phyloP scores from a whole-genome alignment of 1,140 invertebrate genomes.

The Vanessa tameamea region DNA sequence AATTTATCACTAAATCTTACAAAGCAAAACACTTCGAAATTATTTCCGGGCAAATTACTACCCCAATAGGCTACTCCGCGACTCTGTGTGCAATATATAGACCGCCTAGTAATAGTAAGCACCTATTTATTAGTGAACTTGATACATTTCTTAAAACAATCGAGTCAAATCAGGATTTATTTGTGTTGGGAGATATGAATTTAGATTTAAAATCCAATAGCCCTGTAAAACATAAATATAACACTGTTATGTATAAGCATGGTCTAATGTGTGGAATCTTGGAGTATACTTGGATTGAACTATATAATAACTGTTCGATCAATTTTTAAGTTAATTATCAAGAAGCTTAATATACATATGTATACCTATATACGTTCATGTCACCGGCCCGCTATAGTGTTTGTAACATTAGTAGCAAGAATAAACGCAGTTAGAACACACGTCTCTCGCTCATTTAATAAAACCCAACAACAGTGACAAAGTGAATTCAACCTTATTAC shows the following conservation, averaged over 20 bases:
- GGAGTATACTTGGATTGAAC: not conserved
- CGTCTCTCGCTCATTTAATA: not conserved
- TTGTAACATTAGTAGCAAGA: not conserved
- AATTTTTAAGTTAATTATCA: too few species aligned
- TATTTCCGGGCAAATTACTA: not conserved
- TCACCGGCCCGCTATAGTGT: slow-evolving; percentile 1
- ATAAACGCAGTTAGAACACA: not conserved
- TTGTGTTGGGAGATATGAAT: slow-evolving; percentile 6
- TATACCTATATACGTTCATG: too few species aligned
- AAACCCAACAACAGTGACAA: slow-evolving; percentile 1
- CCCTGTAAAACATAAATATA: slow-evolving; percentile 5
- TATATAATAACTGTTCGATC: not conserved
- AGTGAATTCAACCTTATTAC: slow-evolving; percentile 3
- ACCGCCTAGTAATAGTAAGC: slow-evolving; percentile 5
- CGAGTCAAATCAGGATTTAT: not conserved
- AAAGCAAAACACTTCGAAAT: slow-evolving; percentile 3
- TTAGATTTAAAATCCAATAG: slow-evolving; percentile 5
- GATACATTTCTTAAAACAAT: slow-evolving; percentile 11
- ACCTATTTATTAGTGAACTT: slow-evolving; percentile 9
- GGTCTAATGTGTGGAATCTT: slow-evolving; percentile 7
- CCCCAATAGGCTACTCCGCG: not conserved
- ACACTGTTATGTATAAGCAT: slow-evolving; percentile 3
- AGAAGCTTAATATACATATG: too few species aligned
- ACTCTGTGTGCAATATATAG: slow-evolving; percentile 1
- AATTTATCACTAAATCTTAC: slow-evolving; percentile 13